Base-by-base conservation (phyloP, 2,888 invertebrate species). In the Cremastinae sp. region DNA sequence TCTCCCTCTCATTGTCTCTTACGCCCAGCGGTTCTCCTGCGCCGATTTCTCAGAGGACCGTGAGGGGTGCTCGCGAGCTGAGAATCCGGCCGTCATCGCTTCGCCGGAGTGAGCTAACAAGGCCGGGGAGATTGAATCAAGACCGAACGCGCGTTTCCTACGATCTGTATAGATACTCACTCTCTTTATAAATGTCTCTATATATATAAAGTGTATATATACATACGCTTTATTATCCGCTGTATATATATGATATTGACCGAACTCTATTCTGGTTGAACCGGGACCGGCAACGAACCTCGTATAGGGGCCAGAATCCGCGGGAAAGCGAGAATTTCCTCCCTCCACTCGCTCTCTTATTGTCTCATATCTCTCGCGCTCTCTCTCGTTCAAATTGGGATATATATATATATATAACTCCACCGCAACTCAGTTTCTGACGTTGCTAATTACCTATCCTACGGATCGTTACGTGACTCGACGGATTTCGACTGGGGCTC, bases 91-190 rank as follows among this genome's bases (percentile, higher is more conserved):
- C 70, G 59, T 53, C 65, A 58, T 64, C 58, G 69, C 69, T 34
- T 45, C 58, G 51, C 12, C 65, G 76, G 59, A 70, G 53, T 51
- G 51, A 70, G 54, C 73, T 84, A 84, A 84, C 84, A 84, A 84
- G 84, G 82, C 84, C 78, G 80, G 78, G 81, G 71, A 73, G 83
- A 84, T 84, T 84, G 84, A 84, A 84, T 84, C 84, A 84, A 82
- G 84, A 82, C 83, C 79, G 81, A 84, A 84, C 51, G 59, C 73
- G 62, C 62, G 28, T 68, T 69, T 65, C 43, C 61, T 49, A n/a
- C 49, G 65, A 65, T 76, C 76, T 56, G 45, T 53, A 59, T 58
- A 62, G 49, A n/a, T 58, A 56, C 59, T 61, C 65, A n/a, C n/a
- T n/a, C n/a, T n/a, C 38, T 45, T n/a, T 7, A 22, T 28, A 51